Base-by-base conservation (phyloP, 1,140 invertebrate genomes). In the Nasonia giraulti region DNA sequence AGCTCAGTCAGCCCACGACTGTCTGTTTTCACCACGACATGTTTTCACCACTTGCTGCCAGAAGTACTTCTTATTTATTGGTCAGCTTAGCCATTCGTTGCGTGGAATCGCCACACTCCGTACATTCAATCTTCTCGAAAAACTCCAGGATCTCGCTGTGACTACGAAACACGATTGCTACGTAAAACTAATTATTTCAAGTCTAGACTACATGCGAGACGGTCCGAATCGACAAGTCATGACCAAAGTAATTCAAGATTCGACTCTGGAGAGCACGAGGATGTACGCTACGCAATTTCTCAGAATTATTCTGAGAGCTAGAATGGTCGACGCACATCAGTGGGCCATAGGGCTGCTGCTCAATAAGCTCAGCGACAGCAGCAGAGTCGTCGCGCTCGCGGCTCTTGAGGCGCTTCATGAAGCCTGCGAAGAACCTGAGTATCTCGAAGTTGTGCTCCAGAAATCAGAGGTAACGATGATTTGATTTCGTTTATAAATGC, bases 61-160 rank as follows among this genome's bases (percentile, higher is more conserved):
- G 91, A 96, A 97, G 91, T 99, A 99, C 93, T 99, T 99, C 91
- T 93, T 99, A 2, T 97, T 98, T 88, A 95, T 99, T 77, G 98
- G 98, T 2, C 96, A 97, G 86, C 93, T 99, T 81, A 97, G 96
- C 85, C 95, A 96, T 75, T 95, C 95, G n/a, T 93, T 94, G 66
- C 94, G 95, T 76, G 98, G 98, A 1, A 93, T 96, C 44, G 94
- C 94, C 80, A 93, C 96, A 83, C 95, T 99, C 20, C 96, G 97
- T 74, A 95, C 95, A 86, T 95, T 96, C 23, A 95, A 96, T 75
- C 94, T 99, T 80, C 96, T 97, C 89, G 95, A 96, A 87, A 97
- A 97, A 88, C 93, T 99, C 11, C 93, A 97, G 87, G 95, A 97
- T 86, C 91, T 99, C 78, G 96, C 97, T 2, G 95, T 95, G n/a